A percentile compares a stretch with the other conserved stretches of the same genome.
phyloP scores from a whole-genome alignment of 1,140 invertebrate genomes.

The Cydia splendana region DNA sequence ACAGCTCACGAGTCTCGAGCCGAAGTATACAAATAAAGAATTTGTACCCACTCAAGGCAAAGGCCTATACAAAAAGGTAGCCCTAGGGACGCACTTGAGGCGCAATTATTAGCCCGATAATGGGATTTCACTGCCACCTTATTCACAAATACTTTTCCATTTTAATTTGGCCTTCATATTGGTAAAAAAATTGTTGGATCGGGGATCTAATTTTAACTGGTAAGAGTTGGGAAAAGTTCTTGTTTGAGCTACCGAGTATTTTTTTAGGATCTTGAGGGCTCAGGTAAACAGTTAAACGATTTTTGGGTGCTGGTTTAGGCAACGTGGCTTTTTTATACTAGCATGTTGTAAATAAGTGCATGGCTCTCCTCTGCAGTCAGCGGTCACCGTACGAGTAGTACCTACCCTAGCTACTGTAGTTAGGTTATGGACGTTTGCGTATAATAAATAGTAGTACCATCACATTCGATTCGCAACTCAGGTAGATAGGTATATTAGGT shows the following conservation, averaged over 20 bases:
- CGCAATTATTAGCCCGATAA: slow-evolving; percentile 55
- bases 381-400: no score
- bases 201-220: not conserved
- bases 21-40: slow-evolving; percentile 50
- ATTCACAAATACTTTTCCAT: not conserved
- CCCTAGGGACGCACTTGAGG: slow-evolving; percentile 51
- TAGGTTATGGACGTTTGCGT: no score
- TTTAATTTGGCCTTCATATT: not conserved
- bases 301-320: not conserved
- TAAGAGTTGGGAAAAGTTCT: not conserved
- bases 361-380: not conserved
- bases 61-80: slow-evolving; percentile 41
- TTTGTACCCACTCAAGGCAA: slow-evolving; percentile 46
- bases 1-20: slow-evolving; percentile 9
- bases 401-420: no score
- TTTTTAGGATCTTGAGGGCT: slow-evolving; percentile 19
- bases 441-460: no score
- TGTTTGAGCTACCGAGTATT: slow-evolving; percentile 24
- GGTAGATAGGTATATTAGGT: no score
- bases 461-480: no score
- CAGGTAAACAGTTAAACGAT: slow-evolving; percentile 9
- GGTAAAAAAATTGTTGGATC: not conserved
- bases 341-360: not conserved
- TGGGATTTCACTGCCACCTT: slow-evolving; percentile 41
- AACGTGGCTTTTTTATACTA: not conserved